Percentiles rank a stretch among this genome's conserved stretches.
phyloP scores from a whole-genome alignment of 1,140 invertebrate genomes.

The Ceratina calcarata region DNA sequence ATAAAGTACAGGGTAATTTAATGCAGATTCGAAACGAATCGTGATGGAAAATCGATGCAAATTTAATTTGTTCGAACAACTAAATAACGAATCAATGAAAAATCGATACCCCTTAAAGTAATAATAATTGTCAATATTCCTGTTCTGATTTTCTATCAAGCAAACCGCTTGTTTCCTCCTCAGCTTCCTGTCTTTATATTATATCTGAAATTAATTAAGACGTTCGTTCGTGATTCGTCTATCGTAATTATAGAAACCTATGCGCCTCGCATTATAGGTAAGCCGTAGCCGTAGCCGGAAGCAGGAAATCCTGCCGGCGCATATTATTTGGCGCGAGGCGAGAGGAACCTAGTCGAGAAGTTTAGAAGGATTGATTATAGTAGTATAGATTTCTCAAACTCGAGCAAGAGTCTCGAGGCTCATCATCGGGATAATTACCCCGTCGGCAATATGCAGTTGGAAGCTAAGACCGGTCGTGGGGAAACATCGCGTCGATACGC shows the following conservation, averaged over 20 bases:
- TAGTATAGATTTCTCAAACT: slow-evolving; percentile 22
- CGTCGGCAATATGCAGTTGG: slow-evolving; percentile 28
- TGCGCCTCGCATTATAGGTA: not conserved
- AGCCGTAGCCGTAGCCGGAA: not conserved
- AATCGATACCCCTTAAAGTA: too few relatives aligned
- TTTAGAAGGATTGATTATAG: not conserved
- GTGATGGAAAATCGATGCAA: too few relatives aligned
- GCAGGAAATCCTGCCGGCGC: slow-evolving; percentile 17
- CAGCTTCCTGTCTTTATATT: not conserved
- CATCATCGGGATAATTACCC: slow-evolving; percentile 58
- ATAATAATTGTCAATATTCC: too few relatives aligned
- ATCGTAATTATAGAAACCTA: slow-evolving; percentile 11
- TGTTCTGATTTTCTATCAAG: slow-evolving; percentile 1
- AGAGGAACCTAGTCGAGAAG: not conserved
- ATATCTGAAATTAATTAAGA: slow-evolving; percentile 14
- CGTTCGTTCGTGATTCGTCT: not conserved
- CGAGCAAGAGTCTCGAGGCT: slow-evolving; percentile 15
- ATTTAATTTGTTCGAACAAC: too few relatives aligned
- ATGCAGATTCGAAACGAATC: too few relatives aligned
- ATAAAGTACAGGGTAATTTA: too few relatives aligned
- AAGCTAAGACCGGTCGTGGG: slow-evolving; percentile 22
- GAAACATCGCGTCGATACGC: not conserved
- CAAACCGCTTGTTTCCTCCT: not conserved
- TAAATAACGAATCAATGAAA: too few relatives aligned
- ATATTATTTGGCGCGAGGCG: slow-evolving; percentile 24